Conservation (phyloP, 2,888 invertebrate genomes). For the Escarpia spicata region DNA sequence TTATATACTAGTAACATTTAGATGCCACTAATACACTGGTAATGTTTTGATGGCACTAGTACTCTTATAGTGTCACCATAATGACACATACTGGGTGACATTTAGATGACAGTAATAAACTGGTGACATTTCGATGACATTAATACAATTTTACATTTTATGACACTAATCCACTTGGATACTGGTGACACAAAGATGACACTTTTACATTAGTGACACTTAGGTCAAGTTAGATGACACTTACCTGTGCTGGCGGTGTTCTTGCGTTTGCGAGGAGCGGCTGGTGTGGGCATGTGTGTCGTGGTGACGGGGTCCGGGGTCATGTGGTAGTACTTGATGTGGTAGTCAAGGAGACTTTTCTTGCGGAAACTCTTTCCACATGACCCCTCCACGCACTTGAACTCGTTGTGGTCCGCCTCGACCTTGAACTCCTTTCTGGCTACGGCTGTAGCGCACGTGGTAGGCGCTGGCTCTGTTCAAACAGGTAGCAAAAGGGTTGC, state of each 20-base stretch:
- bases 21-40: no score
- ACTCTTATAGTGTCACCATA: no score
- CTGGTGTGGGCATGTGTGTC: constrained; percentile 28
- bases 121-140: no score
- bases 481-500: neutral
- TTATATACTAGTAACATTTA: no score
- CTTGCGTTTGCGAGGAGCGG: constrained; percentile 42
- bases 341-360: constrained; percentile 89
- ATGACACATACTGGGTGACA: no score
- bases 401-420: constrained; percentile 43
- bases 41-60: no score
- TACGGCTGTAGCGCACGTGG: neutral
- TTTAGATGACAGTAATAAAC: no score
- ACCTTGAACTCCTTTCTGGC: constrained; percentile 35
- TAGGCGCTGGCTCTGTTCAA: neutral
- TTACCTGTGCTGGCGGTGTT: constrained; percentile 53
- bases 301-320: constrained; percentile 42
- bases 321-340: constrained; percentile 90
- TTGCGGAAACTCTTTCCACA: constrained; percentile 91
- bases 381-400: constrained; percentile 67
- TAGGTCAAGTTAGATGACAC: constrained; percentile 26
- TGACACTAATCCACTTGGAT: no score
- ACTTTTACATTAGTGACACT: neutral
- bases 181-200: neutral
- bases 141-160: no score